These are phyloP conservation scores for Drosophila tripunctata DNA, from an alignment of 2,888 invertebrate genomes.

Conservation along the genomic window DNA sequence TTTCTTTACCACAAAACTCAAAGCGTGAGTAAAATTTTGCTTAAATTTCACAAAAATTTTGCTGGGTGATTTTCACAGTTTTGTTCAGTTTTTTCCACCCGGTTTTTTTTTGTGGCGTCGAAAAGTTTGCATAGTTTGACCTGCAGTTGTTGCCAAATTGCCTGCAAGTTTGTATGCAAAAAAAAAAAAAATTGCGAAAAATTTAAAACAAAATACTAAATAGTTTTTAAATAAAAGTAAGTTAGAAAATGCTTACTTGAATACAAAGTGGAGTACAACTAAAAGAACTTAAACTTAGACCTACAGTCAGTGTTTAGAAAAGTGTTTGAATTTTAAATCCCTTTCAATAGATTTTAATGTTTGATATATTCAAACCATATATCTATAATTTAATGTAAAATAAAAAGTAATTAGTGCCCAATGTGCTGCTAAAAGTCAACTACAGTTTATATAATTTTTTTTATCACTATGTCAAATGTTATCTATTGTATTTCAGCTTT, in stretches of 20 bases:
- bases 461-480: too few relatives aligned
- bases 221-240: slow-evolving; percentile 4
- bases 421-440: too few relatives aligned
- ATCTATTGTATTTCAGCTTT: neutral
- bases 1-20: neutral
- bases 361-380: too few relatives aligned
- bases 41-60: slow-evolving; percentile 61
- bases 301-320: too few relatives aligned
- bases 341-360: too few relatives aligned
- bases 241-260: neutral
- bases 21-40: slow-evolving; percentile 54
- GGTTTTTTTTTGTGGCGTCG: slow-evolving; percentile 17
- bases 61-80: neutral
- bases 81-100: neutral
- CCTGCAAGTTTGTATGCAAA: slow-evolving; percentile 11
- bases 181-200: slow-evolving; percentile 3
- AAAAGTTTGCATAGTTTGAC: slow-evolving; percentile 49
- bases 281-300: neutral
- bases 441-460: neutral
- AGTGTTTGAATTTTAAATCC: too few relatives aligned
- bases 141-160: slow-evolving; percentile 34
- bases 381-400: too few relatives aligned
- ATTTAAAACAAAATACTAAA: slow-evolving; percentile 3
- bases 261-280: neutral
- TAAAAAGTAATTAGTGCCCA: too few relatives aligned